Percentiles rank a stretch among this genome's conserved stretches.
These are phyloP conservation scores for Ormyrus labotus DNA, from an alignment of 2,888 invertebrate genomes.

Conservation along the genomic window DNA sequence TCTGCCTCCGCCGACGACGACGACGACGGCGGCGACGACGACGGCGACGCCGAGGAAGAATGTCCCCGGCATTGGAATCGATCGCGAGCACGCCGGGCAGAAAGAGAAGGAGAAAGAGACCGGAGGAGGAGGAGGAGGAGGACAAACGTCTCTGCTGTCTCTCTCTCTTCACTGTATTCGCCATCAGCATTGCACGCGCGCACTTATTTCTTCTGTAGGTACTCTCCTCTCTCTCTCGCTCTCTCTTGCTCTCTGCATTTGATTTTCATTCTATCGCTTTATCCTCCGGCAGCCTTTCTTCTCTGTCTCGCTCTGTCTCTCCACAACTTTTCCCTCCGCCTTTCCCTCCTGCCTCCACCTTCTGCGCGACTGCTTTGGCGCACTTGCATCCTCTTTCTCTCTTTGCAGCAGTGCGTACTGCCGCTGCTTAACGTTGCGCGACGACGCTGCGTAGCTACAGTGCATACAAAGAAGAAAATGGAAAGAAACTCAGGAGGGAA, in stretches of 20 bases:
- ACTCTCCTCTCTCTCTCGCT: conserved; percentile 57
- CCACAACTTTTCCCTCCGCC: conserved; percentile 58
- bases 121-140: conserved; percentile 39
- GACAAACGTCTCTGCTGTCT: conserved; percentile 55
- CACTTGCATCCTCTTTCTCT: conserved; percentile 26
- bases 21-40: conserved; percentile 66
- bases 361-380: conserved; percentile 35
- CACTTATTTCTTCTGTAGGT: conserved; percentile 72
- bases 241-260: conserved; percentile 52
- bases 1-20: conserved; percentile 63
- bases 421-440: no score
- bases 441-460: no score
- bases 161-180: conserved; percentile 67
- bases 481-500: conserved; percentile 15
- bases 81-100: conserved; percentile 63
- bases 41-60: conserved; percentile 68
- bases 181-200: conserved; percentile 72
- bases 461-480: no score
- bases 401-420: neutral
- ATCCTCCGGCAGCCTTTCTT: conserved; percentile 45
- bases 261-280: conserved; percentile 56
- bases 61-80: conserved; percentile 72
- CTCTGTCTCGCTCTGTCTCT: conserved; percentile 20
- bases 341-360: conserved; percentile 46
- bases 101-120: conserved; percentile 48